Conservation (phyloP, 2,113 vertebrate species). For the Bufo bufo region DNA sequence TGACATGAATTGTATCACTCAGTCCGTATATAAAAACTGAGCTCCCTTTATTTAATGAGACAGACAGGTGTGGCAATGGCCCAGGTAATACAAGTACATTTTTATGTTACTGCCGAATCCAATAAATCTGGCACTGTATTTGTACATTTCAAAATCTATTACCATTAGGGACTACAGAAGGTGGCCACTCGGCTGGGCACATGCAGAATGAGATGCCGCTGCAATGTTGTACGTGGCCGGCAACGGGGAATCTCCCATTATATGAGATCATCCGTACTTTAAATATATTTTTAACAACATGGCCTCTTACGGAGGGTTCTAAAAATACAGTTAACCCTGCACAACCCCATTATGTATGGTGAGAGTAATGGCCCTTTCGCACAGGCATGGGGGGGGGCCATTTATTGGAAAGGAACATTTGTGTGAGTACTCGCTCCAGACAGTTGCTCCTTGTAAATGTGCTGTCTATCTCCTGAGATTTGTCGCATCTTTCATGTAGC, state of each 20-base stretch:
- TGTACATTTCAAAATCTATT: neutral
- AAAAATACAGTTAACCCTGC: neutral
- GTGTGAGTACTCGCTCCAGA: no score
- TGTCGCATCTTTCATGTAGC: no score
- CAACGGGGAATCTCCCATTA: neutral
- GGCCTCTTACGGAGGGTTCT: no score
- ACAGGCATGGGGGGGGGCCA: no score
- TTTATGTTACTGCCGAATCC: neutral
- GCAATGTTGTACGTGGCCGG: neutral
- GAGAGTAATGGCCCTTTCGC: neutral
- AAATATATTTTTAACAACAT: neutral
- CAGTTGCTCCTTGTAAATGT: no score
- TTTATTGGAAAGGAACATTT: no score
- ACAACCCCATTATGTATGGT: neutral
- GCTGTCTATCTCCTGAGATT: no score
- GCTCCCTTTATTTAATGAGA: neutral
- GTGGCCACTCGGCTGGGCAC: neutral
- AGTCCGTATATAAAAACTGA: neutral
- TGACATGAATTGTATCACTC: neutral
- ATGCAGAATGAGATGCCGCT: neutral
- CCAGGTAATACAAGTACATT: neutral
- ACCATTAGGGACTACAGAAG: neutral
- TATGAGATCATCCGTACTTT: neutral
- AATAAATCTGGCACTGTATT: neutral
- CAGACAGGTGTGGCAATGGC: neutral